These are phyloP conservation scores for Tipula vernalis DNA, from an alignment of 2,888 invertebrate genomes.

Conservation along the genomic window DNA sequence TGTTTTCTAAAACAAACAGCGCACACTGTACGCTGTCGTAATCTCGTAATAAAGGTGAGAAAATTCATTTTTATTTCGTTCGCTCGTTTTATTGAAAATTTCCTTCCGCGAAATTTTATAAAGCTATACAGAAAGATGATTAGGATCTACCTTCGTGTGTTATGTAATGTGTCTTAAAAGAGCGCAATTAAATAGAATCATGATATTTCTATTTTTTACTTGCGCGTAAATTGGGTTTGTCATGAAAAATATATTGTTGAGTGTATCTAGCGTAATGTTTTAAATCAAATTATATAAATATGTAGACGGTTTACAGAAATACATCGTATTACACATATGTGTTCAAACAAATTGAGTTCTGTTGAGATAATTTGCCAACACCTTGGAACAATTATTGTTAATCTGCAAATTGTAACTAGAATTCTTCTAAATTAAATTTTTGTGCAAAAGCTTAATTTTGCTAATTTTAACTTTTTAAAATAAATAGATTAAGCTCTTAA, in stretches of 20 bases:
- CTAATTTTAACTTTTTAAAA: too few species aligned
- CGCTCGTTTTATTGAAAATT: neutral
- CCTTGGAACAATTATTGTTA: too few species aligned
- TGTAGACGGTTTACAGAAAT: neutral
- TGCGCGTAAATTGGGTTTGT: constrained; percentile 4
- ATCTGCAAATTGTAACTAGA: too few species aligned
- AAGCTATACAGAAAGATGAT: neutral
- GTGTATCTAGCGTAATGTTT: neutral
- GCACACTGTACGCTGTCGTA: neutral
- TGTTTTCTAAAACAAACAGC: neutral
- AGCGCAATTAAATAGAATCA: neutral
- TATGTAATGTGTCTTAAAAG: neutral
- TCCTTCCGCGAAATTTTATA: neutral
- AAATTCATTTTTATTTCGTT: neutral
- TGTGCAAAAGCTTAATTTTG: too few species aligned
- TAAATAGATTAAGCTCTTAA: too few species aligned
- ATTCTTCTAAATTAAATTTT: too few species aligned
- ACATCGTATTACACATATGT: neutral
- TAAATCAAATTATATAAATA: neutral
- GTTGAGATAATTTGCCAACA: too few species aligned
- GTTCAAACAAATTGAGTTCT: too few species aligned
- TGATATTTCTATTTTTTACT: neutral
- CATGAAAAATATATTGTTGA: neutral
- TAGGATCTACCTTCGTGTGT: neutral
- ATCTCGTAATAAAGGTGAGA: neutral